Evolutionary conservation across 2,888 invertebrate species (phyloP).

Genomic region (Eledona agricola): DNA sequence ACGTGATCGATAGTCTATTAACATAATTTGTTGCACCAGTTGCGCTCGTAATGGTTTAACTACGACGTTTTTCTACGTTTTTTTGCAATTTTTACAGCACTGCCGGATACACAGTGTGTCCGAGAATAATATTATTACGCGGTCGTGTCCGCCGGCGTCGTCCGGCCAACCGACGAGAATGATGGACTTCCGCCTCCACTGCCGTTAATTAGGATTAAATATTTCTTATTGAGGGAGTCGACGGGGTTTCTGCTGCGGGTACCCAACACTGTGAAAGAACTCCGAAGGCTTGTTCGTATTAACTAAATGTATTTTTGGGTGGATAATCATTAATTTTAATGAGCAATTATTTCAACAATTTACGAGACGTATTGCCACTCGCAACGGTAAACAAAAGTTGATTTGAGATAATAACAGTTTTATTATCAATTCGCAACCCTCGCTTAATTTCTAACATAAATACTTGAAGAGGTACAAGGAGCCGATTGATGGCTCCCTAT

Average conservation of each 20-base stretch:
- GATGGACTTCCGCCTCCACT: not conserved
- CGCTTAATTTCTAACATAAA: too few relatives aligned
- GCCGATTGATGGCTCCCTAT: conserved; percentile 10
- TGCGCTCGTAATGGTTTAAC: conserved; percentile 24
- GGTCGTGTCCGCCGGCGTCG: too few relatives aligned
- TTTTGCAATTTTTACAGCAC: conserved; percentile 18
- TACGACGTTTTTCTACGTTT: conserved; percentile 17
- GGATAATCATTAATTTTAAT: too few relatives aligned
- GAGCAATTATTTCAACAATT: too few relatives aligned
- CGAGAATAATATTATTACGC: too few relatives aligned
- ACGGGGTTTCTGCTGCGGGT: not conserved
- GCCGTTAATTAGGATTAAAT: conserved; percentile 1
- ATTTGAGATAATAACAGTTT: too few relatives aligned
- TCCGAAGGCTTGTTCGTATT: not conserved
- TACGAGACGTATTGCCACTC: too few relatives aligned
- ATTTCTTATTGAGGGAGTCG: conserved; percentile 1
- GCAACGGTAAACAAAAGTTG: too few relatives aligned
- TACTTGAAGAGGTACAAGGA: conserved; percentile 16
- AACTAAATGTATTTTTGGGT: too few relatives aligned
- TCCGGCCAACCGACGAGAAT: not conserved
- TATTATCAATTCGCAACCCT: too few relatives aligned
- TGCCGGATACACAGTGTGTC: too few relatives aligned
- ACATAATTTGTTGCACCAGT: conserved; percentile 38
- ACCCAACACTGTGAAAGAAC: too few relatives aligned
- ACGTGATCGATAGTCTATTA: conserved; percentile 41